These are phyloP conservation scores for Salarias fasciatus DNA, from an alignment of 2,797 vertebrate species.

Conservation along the genomic window DNA sequence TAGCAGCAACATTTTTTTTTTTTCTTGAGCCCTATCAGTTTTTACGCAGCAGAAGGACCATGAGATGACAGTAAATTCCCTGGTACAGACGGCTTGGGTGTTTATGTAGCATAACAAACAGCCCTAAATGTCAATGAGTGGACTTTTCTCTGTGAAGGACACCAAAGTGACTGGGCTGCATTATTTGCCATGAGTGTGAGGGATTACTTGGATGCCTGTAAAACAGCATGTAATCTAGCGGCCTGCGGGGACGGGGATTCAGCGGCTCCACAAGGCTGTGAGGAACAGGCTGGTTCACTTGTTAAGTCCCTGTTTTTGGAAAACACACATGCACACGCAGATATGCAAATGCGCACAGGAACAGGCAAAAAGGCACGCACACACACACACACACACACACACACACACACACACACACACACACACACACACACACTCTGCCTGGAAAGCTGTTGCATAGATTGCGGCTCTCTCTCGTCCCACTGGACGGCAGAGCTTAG, in stretches of 20 bases:
- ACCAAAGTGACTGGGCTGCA: slow-evolving; percentile 74
- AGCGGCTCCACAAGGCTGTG: slow-evolving; percentile 69
- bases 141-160: slow-evolving; percentile 83
- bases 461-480: slow-evolving; percentile 66
- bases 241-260: slow-evolving; percentile 79
- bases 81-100: slow-evolving; percentile 52
- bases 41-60: slow-evolving; percentile 41
- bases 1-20: slow-evolving; percentile 46
- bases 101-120: slow-evolving; percentile 77
- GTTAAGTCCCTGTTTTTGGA: slow-evolving; percentile 69
- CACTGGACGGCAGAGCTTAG: slow-evolving; percentile 68
- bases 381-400: too few species aligned
- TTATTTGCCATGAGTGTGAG: slow-evolving; percentile 77
- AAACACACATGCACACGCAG: slow-evolving; percentile 51
- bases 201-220: slow-evolving; percentile 82
- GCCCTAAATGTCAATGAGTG: slow-evolving; percentile 80
- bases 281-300: slow-evolving; percentile 71
- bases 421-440: slow-evolving; percentile 25
- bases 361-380: slow-evolving; percentile 53
- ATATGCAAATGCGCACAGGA: slow-evolving; percentile 51
- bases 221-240: slow-evolving; percentile 85
- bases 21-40: slow-evolving; percentile 49
- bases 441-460: slow-evolving; percentile 63
- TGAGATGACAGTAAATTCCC: slow-evolving; percentile 63
- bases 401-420: slow-evolving; percentile 53